These are phyloP conservation scores for Paelopatides confundens DNA, from an alignment of 53 echinoderm and acorn worm species.

Conservation along the genomic window DNA sequence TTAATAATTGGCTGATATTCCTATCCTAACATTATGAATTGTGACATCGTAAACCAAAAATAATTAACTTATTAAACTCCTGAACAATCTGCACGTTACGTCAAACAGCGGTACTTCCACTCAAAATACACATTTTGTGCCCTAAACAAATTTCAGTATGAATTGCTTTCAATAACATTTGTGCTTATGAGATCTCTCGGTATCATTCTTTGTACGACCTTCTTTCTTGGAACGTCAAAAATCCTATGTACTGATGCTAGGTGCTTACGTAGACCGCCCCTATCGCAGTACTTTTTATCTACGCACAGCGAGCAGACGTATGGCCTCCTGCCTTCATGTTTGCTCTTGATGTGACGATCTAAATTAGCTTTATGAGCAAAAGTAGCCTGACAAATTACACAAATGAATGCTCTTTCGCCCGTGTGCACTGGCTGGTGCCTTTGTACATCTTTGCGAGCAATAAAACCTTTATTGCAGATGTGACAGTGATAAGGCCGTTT, in stretches of 20 bases:
- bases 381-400: constrained; percentile 6
- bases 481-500: constrained; percentile 31
- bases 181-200: neutral
- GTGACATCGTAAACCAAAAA: no score
- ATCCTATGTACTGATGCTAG: constrained; percentile 38
- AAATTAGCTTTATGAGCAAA: constrained; percentile 42
- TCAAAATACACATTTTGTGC: no score
- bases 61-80: no score
- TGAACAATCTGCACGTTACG: no score
- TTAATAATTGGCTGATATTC: no score
- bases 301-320: constrained; percentile 39
- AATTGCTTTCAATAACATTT: no score
- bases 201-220: neutral
- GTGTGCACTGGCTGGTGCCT: constrained; percentile 49
- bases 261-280: constrained; percentile 46
- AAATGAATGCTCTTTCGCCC: constrained; percentile 33
- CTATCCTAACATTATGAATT: no score
- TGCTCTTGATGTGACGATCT: constrained; percentile 32
- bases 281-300: constrained; percentile 47
- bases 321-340: constrained; percentile 34
- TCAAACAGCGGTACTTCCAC: no score
- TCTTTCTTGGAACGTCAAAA: constrained; percentile 29
- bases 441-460: constrained; percentile 34
- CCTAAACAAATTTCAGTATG: no score
- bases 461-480: constrained; percentile 38